A percentile compares a stretch with the other conserved stretches of the same genome.
phyloP scores from a whole-genome alignment of 1,140 invertebrate genomes.

The Drosophila serrata region DNA sequence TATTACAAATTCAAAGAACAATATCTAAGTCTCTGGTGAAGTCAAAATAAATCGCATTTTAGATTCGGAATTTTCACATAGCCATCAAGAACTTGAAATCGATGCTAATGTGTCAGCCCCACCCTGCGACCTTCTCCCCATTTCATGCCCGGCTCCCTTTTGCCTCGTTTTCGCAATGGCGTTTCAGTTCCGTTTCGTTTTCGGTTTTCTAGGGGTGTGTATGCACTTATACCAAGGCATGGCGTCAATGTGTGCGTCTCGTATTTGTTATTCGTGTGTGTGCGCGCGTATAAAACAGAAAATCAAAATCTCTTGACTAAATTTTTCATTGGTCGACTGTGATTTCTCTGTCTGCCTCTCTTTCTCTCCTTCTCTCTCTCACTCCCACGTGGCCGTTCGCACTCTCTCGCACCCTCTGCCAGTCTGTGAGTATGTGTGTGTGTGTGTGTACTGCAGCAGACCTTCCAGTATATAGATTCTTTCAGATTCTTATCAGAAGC shows the following conservation, averaged over 20 bases:
- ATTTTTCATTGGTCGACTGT: constrained; percentile 86
- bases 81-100: constrained; percentile 57
- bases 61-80: constrained; percentile 57
- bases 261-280: constrained; percentile 64
- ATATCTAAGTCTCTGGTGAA: neutral
- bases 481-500: constrained; percentile 66
- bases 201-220: constrained; percentile 69
- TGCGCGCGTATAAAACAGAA: constrained; percentile 83
- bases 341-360: constrained; percentile 77
- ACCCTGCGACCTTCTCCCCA: constrained; percentile 23
- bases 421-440: neutral
- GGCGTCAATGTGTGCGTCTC: constrained; percentile 50
- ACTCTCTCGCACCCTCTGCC: constrained; percentile 24
- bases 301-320: constrained; percentile 86
- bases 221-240: constrained; percentile 40
- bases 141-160: constrained; percentile 4
- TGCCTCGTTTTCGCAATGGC: constrained; percentile 34
- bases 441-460: constrained; percentile 44
- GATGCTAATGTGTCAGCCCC: constrained; percentile 43
- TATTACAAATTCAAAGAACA: no score
- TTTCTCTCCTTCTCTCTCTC: constrained; percentile 29
- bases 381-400: constrained; percentile 13
- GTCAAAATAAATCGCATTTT: constrained; percentile 50
- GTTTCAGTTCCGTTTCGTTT: constrained; percentile 50
- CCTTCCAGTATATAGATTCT: constrained; percentile 70